Percentiles rank a stretch among this genome's conserved stretches.
These are phyloP conservation scores for Siderastrea siderea DNA, from an alignment of 92 coral and sea anemone species.

Conservation along the genomic window DNA sequence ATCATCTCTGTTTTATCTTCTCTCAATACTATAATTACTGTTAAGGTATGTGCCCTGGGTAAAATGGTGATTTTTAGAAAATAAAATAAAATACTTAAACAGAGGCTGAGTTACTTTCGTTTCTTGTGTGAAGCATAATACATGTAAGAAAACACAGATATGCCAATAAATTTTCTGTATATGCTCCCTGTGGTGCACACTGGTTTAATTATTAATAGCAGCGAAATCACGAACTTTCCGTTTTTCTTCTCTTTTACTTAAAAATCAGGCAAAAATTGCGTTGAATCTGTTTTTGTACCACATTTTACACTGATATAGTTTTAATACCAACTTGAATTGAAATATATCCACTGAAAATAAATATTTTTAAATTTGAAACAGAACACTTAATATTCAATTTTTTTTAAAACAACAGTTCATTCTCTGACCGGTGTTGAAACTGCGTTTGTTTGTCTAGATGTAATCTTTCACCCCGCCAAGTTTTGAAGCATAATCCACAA, in stretches of 20 bases:
- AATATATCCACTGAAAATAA: background rate
- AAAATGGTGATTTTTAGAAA: background rate
- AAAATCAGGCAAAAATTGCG: background rate
- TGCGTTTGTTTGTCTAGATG: too few species aligned
- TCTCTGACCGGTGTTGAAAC: too few species aligned
- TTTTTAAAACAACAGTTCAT: too few species aligned
- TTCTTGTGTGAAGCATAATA: background rate
- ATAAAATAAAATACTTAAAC: too few species aligned
- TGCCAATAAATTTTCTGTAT: background rate
- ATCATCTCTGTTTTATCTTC: too few species aligned
- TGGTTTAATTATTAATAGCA: too few species aligned
- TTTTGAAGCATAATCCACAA: too few species aligned
- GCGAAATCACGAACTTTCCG: too few species aligned
- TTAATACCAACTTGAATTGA: constrained; percentile 1
- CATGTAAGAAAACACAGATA: background rate
- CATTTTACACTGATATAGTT: constrained; percentile 12
- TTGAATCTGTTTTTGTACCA: background rate
- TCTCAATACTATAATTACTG: too few species aligned
- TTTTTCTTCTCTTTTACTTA: background rate
- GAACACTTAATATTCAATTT: background rate
- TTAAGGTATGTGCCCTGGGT: background rate
- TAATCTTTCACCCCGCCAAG: too few species aligned
- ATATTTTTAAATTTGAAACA: constrained; percentile 2
- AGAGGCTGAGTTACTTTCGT: background rate
- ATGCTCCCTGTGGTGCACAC: background rate